Evolutionary conservation across 1,140 invertebrate genomes (phyloP), one percentile per base, ranked within the genome.

Genomic region (Homalodisca vitripennis): DNA sequence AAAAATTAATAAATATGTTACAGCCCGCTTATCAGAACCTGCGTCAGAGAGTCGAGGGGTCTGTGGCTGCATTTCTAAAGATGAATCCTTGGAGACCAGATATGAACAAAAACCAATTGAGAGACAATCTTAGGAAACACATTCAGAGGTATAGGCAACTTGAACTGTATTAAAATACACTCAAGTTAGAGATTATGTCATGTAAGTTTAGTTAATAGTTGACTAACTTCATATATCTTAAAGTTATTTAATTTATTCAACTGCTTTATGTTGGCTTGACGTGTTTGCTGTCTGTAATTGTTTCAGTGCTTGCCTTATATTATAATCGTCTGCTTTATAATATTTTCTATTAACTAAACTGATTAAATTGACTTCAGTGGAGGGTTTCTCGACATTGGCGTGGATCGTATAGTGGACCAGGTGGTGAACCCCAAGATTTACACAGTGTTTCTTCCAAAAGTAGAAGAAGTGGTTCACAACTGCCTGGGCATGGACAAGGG

Each of bases 21-120:
- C 78, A 91, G 86, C 95, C 95, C 65, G 95, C 95, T 0, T 98
- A 95, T 79, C 94, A 97, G 77, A 98, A 98, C 83, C 81, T 98
- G 13, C 84, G 89, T 29, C 92, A 94, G 78, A 84, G 94, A 70
- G 94, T 98, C 0, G 94, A 97, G 80, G 88, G 87, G 30, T 91
- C 91, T 51, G 94, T 97, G 0, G 85, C 88, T 27, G 86, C 87
- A 3, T 98, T 96, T 79, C 81, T 98, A 1, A 84, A 85, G 1
- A 86, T 88, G 46, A 90, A 94, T 79, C 85, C 81, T 74, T 98
- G 95, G 95, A 91, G 87, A 71, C 86, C 92, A 41, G 91, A 92
- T 74, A 81, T 95, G 64, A 96, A 96, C 79, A 97, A 97, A 80
- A 96, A 96, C 77, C 93, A 97, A 77, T 77, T 98, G 0, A 83